Evolutionary conservation across 2,888 invertebrate genomes (phyloP).

Genomic region (Drosophila mayaguana): DNA sequence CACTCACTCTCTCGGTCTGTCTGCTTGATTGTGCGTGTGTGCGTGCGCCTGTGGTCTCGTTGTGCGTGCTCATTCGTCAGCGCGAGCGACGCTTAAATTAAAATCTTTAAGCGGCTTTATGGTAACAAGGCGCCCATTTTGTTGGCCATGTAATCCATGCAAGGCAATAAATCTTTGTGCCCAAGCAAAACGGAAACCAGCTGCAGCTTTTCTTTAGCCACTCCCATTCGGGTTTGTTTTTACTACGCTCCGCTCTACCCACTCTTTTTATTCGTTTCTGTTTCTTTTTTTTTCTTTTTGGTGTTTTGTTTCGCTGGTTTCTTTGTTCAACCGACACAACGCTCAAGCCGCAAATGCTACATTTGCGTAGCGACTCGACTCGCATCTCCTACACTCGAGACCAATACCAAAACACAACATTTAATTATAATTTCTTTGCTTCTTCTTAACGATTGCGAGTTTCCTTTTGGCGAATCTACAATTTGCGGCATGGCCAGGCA

Average conservation of each 20-base stretch:
- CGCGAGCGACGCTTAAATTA: slow-evolving; percentile 55
- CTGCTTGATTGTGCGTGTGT: not conserved
- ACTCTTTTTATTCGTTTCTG: not conserved
- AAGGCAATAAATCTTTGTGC: slow-evolving; percentile 69
- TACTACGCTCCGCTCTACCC: not conserved
- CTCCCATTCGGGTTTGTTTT: slow-evolving; percentile 19
- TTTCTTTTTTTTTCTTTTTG: not conserved
- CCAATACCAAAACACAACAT: slow-evolving; percentile 64
- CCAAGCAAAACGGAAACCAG: slow-evolving; percentile 55
- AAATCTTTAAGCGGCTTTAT: slow-evolving; percentile 75
- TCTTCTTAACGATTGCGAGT: slow-evolving; percentile 34
- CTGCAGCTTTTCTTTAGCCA: slow-evolving; percentile 59
- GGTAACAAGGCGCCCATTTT: slow-evolving; percentile 56
- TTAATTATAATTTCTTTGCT: slow-evolving; percentile 63
- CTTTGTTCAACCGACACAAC: slow-evolving; percentile 39
- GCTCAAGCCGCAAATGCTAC: slow-evolving; percentile 38
- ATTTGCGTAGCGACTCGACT: slow-evolving; percentile 21
- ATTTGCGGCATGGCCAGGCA: slow-evolving; percentile 23
- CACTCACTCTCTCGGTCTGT: not conserved
- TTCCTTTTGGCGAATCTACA: slow-evolving; percentile 12
- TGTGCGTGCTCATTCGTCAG: slow-evolving; percentile 41
- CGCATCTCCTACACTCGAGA: slow-evolving; percentile 9
- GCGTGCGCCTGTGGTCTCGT: slow-evolving; percentile 17
- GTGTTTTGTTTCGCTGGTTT: slow-evolving; percentile 33
- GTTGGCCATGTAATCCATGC: slow-evolving; percentile 54